Percentiles rank a stretch among this genome's conserved stretches.
Conservation (phyloP, 2,888 invertebrate genomes). For the Netelia melanura region DNA sequence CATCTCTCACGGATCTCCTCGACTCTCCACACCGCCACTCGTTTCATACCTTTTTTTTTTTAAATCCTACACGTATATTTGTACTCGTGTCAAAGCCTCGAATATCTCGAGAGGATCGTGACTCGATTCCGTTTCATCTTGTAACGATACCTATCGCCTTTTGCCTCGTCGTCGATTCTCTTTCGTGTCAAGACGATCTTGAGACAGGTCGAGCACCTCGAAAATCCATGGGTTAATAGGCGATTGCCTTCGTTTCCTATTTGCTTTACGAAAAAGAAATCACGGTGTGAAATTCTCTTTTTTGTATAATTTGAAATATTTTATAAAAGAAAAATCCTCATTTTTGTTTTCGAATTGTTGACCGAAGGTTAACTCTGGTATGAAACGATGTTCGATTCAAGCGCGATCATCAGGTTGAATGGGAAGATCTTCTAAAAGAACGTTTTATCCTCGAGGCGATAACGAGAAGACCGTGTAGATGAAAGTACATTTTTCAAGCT, state of each 20-base stretch:
- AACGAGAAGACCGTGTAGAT: no score
- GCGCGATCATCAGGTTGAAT: no score
- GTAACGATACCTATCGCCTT: no score
- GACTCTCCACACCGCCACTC: background rate
- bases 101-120: background rate
- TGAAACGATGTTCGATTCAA: no score
- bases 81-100: constrained; percentile 5
- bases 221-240: no score
- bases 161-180: no score
- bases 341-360: background rate
- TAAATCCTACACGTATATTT: background rate
- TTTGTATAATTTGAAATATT: background rate
- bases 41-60: constrained; percentile 18
- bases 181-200: no score
- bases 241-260: background rate
- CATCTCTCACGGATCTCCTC: constrained; percentile 48
- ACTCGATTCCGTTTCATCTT: no score
- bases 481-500: background rate
- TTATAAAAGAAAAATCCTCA: background rate
- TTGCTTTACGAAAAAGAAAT: background rate
- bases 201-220: no score
- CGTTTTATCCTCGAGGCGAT: no score
- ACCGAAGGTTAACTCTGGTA: no score
- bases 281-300: background rate
- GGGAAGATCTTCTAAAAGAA: no score